Evolutionary conservation across 2,113 vertebrate genomes (phyloP).

Genomic region (Tenebrosternarchus preto): DNA sequence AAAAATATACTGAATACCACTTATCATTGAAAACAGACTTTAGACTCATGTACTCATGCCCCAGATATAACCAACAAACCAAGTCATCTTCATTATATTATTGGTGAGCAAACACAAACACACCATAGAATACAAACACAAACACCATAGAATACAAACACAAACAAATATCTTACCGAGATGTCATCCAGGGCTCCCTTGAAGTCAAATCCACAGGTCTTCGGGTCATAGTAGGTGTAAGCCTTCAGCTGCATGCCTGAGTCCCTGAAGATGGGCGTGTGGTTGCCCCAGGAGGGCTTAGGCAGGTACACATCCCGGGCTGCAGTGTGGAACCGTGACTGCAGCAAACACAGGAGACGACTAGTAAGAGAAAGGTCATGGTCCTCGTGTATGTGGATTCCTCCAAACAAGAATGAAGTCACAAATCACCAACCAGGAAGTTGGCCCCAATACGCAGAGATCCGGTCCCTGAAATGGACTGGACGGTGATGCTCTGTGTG

Average conservation of each 20-base stretch:
- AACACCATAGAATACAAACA: background rate
- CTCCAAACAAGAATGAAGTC: background rate
- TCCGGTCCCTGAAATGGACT: slow-evolving; percentile 96
- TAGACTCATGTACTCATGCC: no score
- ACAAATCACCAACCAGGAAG: slow-evolving; percentile 83
- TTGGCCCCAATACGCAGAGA: slow-evolving; percentile 89
- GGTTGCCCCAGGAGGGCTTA: slow-evolving; percentile 96
- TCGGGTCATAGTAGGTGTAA: slow-evolving; percentile 93
- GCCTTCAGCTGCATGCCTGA: slow-evolving; percentile 91
- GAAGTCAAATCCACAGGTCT: slow-evolving; percentile 93
- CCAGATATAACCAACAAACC: no score
- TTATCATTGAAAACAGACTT: no score
- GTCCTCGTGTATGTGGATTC: background rate
- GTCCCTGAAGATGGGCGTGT: slow-evolving; percentile 96
- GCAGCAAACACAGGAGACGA: slow-evolving; percentile 24
- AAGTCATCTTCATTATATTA: no score
- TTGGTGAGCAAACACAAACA: no score
- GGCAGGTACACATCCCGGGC: slow-evolving; percentile 89
- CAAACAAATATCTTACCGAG: no score
- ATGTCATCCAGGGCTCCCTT: slow-evolving; percentile 92
- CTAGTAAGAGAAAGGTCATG: background rate
- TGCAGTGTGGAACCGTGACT: slow-evolving; percentile 90
- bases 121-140: no score
- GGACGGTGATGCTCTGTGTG: slow-evolving; percentile 87
- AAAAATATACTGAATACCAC: no score